Evolutionary conservation across 2,113 vertebrate genomes (phyloP), one percentile per base, ranked within the genome.

Genomic region (Oxygymnocypris stewartii): DNA sequence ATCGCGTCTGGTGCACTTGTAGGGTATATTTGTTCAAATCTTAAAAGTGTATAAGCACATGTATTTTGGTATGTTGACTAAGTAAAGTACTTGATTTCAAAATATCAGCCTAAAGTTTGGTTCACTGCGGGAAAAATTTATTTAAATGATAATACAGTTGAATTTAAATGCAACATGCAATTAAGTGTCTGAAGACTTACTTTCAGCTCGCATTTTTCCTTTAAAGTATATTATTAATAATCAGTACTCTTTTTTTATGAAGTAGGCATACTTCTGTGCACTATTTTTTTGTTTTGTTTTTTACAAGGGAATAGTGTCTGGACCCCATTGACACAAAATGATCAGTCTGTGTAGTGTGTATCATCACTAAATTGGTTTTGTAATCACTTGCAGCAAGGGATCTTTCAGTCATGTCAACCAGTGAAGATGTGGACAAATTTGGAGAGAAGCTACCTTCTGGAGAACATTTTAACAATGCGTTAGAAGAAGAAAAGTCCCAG

Each of bases 401-500:
- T 84, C 35, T 84, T 31, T 74, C 18, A 37, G 61, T 8, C 28
- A 54, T 23, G 20, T 37, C 81, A 12, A n/a, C 42, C 47, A 51
- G 6, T 71, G 65, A 71, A 35, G 42, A 14, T 71, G 5, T 37
- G 65, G 47, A 74, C 37, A 80, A 42, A 6, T 44, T 44, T 44
- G 18, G 12, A 20, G 75, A 73, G 25, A 51, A 61, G 14, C 44
- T 71, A 67, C n/a, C 40, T 8, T 23, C 35, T 10, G 82, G 61
- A 28, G 71, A 77, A 10, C 59, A n/a, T n/a, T 74, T 51, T 71
- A 54, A 42, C 57, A 3, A 65, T 49, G 20, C 28, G 4, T 69
- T 69, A 14, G 20, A 74, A 10, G 31, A 75, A 47, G 40, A 84
- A 37, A 77, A 87, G 76, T 67, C 82, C 76, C 61, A 77, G 57